Conservation (phyloP, 2,797 vertebrate genomes). For the Brachymystax lenok region DNA sequence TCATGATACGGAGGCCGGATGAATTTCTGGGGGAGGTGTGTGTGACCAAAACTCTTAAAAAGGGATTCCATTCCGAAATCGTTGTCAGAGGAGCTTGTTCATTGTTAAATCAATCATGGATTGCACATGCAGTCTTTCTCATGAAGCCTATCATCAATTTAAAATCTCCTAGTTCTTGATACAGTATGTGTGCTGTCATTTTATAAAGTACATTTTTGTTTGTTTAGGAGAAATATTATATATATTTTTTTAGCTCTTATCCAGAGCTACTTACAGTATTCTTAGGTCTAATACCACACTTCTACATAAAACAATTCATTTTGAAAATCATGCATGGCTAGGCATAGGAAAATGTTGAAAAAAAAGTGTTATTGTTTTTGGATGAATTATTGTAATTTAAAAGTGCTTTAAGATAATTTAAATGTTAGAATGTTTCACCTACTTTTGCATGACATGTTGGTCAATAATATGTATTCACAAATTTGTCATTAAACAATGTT, state of each 20-base stretch:
- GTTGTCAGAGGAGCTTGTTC: too few species aligned
- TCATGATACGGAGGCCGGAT: constrained; percentile 29
- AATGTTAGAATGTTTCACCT: neutral
- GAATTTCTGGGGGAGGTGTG: neutral
- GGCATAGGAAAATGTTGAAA: too few species aligned
- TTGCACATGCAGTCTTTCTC: neutral
- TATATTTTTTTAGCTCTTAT: too few species aligned
- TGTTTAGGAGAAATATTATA: too few species aligned
- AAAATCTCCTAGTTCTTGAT: too few species aligned
- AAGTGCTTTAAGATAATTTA: neutral
- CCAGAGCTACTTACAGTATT: too few species aligned
- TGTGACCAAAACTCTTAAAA: neutral
- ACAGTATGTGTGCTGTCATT: too few species aligned
- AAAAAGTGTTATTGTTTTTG: neutral
- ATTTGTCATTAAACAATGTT: too few species aligned
- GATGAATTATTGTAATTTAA: neutral
- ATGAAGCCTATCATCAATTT: neutral
- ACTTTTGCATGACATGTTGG: neutral
- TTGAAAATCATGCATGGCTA: too few species aligned
- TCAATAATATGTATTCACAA: neutral
- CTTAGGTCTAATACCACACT: too few species aligned
- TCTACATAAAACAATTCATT: too few species aligned
- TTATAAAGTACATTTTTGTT: too few species aligned
- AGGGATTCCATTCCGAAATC: neutral
- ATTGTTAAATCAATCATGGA: neutral